Percentiles rank a stretch among this genome's conserved stretches.
Conservation (phyloP, 2,888 invertebrate genomes). For the Drosophila pseudotakahashii region DNA sequence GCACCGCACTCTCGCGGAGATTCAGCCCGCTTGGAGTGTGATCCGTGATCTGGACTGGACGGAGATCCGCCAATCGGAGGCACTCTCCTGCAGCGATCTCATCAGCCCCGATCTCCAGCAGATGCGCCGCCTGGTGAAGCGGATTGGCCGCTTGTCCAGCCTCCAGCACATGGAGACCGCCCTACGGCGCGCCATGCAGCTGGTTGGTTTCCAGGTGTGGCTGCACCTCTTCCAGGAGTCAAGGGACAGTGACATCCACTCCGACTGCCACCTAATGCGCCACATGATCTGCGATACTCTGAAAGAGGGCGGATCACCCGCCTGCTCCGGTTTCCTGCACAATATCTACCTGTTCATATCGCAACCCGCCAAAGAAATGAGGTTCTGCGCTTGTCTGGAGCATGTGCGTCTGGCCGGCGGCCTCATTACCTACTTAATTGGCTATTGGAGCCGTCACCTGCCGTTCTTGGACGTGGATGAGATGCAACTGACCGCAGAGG, state of each 20-base stretch:
- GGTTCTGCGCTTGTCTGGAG: constrained; percentile 50
- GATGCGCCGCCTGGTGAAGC: constrained; percentile 59
- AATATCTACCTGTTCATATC: constrained; percentile 47
- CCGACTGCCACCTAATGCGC: constrained; percentile 57
- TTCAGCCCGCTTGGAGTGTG: constrained; percentile 53
- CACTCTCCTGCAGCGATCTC: constrained; percentile 11
- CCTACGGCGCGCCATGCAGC: constrained; percentile 46
- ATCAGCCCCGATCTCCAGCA: constrained; percentile 42
- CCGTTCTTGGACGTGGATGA: constrained; percentile 54
- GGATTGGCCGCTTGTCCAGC: constrained; percentile 54
- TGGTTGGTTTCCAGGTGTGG: constrained; percentile 52
- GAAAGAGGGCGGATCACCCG: constrained; percentile 12
- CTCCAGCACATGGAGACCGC: constrained; percentile 48
- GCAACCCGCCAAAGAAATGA: constrained; percentile 28
- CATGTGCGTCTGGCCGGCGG: constrained; percentile 50
- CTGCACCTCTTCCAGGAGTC: constrained; percentile 57
- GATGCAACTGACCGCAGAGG: constrained; percentile 27
- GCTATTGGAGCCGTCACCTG: constrained; percentile 56
- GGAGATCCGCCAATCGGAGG: constrained; percentile 14
- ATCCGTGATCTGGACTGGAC: constrained; percentile 61
- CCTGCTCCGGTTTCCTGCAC: constrained; percentile 53
- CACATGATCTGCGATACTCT: constrained; percentile 66
- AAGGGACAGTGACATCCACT: constrained; percentile 50
- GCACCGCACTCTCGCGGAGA: constrained; percentile 53
- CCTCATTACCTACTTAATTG: constrained; percentile 42